Evolutionary conservation across 1,140 invertebrate species (phyloP).

Genomic region (Drosophila nasuta): DNA sequence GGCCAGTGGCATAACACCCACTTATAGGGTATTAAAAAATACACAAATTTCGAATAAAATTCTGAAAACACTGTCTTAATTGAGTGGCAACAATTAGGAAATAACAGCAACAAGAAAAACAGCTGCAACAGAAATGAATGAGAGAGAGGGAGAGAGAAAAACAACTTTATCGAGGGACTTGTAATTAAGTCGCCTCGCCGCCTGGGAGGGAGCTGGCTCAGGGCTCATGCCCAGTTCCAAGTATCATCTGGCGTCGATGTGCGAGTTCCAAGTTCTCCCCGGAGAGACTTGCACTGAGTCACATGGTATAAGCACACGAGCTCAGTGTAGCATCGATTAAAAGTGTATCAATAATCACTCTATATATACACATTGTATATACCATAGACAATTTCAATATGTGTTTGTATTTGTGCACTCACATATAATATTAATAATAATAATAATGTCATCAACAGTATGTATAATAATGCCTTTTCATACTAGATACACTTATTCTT

Average conservation of each 20-base stretch:
- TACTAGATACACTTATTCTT: slow-evolving; percentile 58
- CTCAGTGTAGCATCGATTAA: slow-evolving; percentile 56
- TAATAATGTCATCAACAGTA: slow-evolving; percentile 13
- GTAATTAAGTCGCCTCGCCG: slow-evolving; percentile 6
- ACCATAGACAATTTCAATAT: neutral
- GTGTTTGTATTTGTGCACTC: neutral
- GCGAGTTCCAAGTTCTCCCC: slow-evolving; percentile 20
- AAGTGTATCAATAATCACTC: slow-evolving; percentile 53
- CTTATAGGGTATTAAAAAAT: neutral
- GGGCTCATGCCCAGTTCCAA: neutral
- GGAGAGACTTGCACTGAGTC: slow-evolving; percentile 35
- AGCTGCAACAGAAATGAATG: neutral
- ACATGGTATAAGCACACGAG: slow-evolving; percentile 69
- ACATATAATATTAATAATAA: slow-evolving; percentile 14
- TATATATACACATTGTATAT: neutral
- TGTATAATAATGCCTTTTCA: slow-evolving; percentile 52
- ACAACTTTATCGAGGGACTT: neutral
- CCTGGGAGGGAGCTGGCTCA: slow-evolving; percentile 3
- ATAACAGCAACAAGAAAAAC: neutral
- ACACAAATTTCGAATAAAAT: neutral
- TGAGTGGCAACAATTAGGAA: neutral
- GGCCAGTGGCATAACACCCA: neutral
- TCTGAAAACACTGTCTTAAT: neutral
- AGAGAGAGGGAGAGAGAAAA: no score
- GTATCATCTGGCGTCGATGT: neutral